Conservation (phyloP, 2,797 vertebrate genomes). For the Brotogeris chrysoptera region DNA sequence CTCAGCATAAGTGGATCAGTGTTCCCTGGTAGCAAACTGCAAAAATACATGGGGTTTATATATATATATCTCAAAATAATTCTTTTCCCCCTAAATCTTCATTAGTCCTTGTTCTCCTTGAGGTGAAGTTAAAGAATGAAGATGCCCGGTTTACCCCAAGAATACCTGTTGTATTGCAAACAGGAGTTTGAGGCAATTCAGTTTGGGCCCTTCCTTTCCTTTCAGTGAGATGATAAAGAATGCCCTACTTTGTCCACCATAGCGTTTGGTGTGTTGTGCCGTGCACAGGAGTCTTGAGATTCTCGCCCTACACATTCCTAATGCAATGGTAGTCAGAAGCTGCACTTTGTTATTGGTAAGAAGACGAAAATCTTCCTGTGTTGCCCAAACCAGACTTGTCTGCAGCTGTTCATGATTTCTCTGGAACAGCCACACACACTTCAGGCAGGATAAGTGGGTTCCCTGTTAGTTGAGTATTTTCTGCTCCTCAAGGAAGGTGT, state of each 20-base stretch:
- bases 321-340: background rate
- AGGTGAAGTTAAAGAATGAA: background rate
- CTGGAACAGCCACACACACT: background rate
- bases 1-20: background rate
- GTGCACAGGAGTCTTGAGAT: background rate
- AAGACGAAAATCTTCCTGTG: background rate
- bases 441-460: background rate
- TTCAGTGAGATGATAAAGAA: background rate
- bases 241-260: background rate
- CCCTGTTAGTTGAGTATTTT: background rate
- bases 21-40: background rate
- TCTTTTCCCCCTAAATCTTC: background rate
- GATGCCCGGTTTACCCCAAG: background rate
- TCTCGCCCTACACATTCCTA: background rate
- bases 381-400: background rate
- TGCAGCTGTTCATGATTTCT: background rate
- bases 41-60: background rate
- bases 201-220: background rate
- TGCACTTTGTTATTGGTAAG: background rate
- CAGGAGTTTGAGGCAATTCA: background rate
- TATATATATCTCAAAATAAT: accelerated
- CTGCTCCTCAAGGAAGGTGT: background rate
- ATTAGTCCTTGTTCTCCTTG: background rate
- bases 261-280: background rate
- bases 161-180: background rate